These are phyloP conservation scores for Rhodinocichla rosea DNA, from an alignment of 2,113 vertebrate genomes.

Conservation along the genomic window DNA sequence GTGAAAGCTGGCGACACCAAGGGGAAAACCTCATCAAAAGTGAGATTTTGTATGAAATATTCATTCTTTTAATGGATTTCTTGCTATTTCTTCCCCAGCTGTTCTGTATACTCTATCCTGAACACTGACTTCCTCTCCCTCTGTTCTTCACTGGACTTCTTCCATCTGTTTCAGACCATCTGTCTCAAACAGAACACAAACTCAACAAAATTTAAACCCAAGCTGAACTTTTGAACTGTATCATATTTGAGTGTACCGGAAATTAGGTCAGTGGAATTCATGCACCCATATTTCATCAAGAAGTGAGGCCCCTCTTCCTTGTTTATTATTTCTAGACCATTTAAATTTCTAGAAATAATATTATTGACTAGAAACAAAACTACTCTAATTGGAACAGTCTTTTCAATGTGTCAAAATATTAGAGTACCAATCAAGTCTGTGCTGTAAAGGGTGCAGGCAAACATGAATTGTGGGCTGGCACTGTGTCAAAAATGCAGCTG, in stretches of 20 bases:
- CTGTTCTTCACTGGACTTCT: not conserved
- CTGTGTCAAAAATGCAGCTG: conserved; percentile 18
- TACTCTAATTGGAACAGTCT: not conserved
- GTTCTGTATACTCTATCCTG: not conserved
- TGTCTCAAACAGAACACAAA: not conserved
- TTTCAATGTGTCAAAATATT: not conserved
- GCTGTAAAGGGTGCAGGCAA: not conserved
- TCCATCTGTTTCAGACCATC: not conserved
- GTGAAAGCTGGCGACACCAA: not conserved
- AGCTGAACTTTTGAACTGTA: conserved; percentile 14
- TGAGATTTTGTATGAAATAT: not conserved
- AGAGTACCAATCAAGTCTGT: not conserved
- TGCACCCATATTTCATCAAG: not conserved
- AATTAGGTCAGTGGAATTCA: not conserved
- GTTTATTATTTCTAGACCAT: not conserved
- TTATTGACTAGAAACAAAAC: not conserved
- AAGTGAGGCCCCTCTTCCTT: not conserved
- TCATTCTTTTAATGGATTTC: not conserved
- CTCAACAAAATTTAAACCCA: not conserved
- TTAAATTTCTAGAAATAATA: not conserved
- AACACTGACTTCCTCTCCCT: not conserved
- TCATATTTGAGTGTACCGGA: not conserved
- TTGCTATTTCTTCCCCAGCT: not conserved
- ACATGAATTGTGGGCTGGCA: not conserved
- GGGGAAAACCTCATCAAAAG: not conserved